Evolutionary conservation across 1,140 invertebrate genomes (phyloP), one percentile per base, ranked within the genome.

Genomic region (Hydropsyche tenuis): DNA sequence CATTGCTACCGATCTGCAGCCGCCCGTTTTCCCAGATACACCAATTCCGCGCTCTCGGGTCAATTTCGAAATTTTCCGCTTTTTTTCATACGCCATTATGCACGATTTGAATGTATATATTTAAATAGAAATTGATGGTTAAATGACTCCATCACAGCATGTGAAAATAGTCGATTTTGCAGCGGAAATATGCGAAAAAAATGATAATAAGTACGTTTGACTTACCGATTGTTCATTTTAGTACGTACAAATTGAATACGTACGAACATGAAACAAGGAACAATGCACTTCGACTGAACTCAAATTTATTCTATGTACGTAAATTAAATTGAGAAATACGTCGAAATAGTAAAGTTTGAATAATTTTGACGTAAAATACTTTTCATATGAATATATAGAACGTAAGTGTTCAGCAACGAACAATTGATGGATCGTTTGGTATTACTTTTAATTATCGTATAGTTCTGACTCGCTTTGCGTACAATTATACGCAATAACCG

Each of bases 1-100:
- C 63, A 65, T 45, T 65, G 63, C 63, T 42, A 43, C 63, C 63
- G 42, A 65, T 65, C 63, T 65, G 30, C 27, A 43, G 11, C 11
- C 6, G 53, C 30, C 9, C 3, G 3, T 60, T 48, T 45, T 72
- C 64, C 64, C 42, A 48, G 56, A 64, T 63, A 64, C 16, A 37
- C 30, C 30, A 9, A 37, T 37, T 37, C 30, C 20, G 70, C 42
- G 42, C 48, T 22, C 37, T 42, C 70, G 25, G 64, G 27, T 72
- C 30, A 14, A 43, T 27, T 72, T 72, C 56, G 22, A 25, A 23
- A 2, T 60, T 25, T 25, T 60, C 14, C 25, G 20, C 20, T 37
- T 37, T 37, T 37, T 37, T 37, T 37, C 3, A 37, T 37, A 4
- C 30, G 9, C 30, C 12, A 60, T 60, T 60, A 60, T 37, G 30